A percentile compares a stretch with the other conserved stretches of the same genome.
These are phyloP conservation scores for Leuctra nigra DNA, from an alignment of 2,888 invertebrate genomes.

Conservation along the genomic window DNA sequence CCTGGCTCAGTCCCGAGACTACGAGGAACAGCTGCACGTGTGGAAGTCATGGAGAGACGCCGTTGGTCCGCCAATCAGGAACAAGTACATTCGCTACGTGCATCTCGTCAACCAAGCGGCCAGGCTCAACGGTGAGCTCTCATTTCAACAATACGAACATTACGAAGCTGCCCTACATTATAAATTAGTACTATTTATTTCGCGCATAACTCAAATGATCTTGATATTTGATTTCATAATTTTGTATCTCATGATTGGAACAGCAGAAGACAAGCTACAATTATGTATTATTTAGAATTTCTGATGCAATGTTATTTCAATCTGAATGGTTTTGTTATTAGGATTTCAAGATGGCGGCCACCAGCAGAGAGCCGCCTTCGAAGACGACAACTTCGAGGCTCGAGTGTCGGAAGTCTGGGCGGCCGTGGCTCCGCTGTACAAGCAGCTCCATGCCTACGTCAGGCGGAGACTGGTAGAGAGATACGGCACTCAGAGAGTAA, in stretches of 20 bases:
- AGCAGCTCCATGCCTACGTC: conserved; percentile 77
- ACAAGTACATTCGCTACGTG: conserved; percentile 70
- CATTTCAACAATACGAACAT: no score
- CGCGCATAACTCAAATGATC: no score
- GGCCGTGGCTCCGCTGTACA: conserved; percentile 65
- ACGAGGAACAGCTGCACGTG: conserved; percentile 64
- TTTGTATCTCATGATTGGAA: no score
- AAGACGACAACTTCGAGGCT: conserved; percentile 57
- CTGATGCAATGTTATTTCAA: no score
- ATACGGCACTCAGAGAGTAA: conserved; percentile 53
- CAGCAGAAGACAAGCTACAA: no score
- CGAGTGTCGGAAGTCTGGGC: conserved; percentile 53
- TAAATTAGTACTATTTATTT: no score
- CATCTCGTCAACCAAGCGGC: conserved; percentile 75
- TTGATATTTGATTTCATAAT: no score
- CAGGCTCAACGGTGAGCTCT: conserved; percentile 59
- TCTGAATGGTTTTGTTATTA: no score
- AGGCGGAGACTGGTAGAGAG: conserved; percentile 55
- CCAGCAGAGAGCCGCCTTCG: conserved; percentile 69
- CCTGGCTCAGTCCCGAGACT: conserved; percentile 64
- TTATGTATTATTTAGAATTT: no score
- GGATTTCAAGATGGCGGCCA: conserved; percentile 75
- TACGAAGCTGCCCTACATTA: no score
- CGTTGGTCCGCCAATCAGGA: conserved; percentile 67
- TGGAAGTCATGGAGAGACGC: conserved; percentile 79